Evolutionary conservation across 2,888 invertebrate genomes (phyloP).

Genomic region (Autographa pulchrina): DNA sequence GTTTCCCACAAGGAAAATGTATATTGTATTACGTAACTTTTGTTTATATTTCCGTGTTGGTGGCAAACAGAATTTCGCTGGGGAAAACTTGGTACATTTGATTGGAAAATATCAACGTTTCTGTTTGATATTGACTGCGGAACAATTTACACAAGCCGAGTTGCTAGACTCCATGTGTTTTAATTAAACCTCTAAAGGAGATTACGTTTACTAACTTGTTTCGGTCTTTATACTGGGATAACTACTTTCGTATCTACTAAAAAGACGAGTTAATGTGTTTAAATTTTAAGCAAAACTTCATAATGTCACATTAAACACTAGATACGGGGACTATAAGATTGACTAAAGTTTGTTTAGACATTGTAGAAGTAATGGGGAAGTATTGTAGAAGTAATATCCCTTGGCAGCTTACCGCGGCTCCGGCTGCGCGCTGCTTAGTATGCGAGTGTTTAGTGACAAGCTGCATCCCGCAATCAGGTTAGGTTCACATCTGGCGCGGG

Average conservation of each 20-base stretch:
- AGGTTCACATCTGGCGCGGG: slow-evolving; percentile 15
- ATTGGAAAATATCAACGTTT: slow-evolving; percentile 38
- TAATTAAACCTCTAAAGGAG: slow-evolving; percentile 7
- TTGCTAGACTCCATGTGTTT: slow-evolving; percentile 15
- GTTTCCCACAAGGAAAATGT: slow-evolving; percentile 39
- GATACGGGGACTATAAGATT: too few relatives aligned
- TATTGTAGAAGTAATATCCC: not conserved
- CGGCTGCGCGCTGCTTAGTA: slow-evolving; percentile 27
- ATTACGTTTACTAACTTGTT: not conserved
- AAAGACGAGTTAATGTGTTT: not conserved
- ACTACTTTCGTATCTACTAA: not conserved
- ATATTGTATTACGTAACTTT: slow-evolving; percentile 40
- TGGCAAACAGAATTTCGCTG: slow-evolving; percentile 32
- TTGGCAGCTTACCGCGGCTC: not conserved
- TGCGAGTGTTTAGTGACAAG: slow-evolving; percentile 44
- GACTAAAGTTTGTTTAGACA: too few relatives aligned
- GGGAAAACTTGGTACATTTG: slow-evolving; percentile 29
- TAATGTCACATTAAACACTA: too few relatives aligned
- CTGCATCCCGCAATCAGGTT: slow-evolving; percentile 27
- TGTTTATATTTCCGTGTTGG: slow-evolving; percentile 43
- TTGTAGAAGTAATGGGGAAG: not conserved
- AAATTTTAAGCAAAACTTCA: not conserved
- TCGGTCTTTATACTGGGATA: not conserved
- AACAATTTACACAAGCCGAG: slow-evolving; percentile 17
- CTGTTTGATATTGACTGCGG: slow-evolving; percentile 27